Evolutionary conservation across 2,888 invertebrate genomes (phyloP).

Genomic region (Helicoverpa assulta): DNA sequence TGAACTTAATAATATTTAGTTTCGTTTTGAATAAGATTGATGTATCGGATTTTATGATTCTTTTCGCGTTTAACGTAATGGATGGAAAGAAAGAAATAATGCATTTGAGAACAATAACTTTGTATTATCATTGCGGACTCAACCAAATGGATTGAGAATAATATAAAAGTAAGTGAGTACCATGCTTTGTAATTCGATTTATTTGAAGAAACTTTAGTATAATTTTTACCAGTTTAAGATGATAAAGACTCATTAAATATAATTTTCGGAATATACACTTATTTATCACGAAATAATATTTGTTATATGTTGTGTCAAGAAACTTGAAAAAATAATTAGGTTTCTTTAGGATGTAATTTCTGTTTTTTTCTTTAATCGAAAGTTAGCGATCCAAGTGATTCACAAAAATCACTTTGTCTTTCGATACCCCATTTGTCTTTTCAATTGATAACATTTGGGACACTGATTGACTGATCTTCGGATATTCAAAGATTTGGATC

Average conservation of each 20-base stretch:
- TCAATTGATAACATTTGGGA: conserved; percentile 67
- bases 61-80: conserved; percentile 14
- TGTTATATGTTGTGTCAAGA: too few relatives aligned
- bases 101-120: conserved; percentile 20
- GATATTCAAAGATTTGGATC: conserved; percentile 48
- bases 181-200: conserved; percentile 39
- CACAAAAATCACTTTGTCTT: conserved; percentile 67
- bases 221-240: conserved; percentile 7
- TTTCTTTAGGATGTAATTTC: conserved; percentile 15
- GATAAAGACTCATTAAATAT: not conserved
- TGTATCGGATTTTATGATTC: not conserved
- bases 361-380: conserved; percentile 37
- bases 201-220: conserved; percentile 6
- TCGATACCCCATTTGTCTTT: conserved; percentile 63
- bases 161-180: conserved; percentile 45
- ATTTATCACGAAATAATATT: too few relatives aligned
- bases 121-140: conserved; percentile 22
- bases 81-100: conserved; percentile 27
- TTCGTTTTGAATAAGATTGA: conserved; percentile 29
- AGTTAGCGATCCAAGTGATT: conserved; percentile 36
- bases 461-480: conserved; percentile 65
- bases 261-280: too few relatives aligned
- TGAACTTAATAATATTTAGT: conserved; percentile 14
- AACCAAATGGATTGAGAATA: conserved; percentile 23
- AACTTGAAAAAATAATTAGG: too few relatives aligned